phyloP scores from a whole-genome alignment of 2,888 invertebrate species.

The Melieria crassipennis region DNA sequence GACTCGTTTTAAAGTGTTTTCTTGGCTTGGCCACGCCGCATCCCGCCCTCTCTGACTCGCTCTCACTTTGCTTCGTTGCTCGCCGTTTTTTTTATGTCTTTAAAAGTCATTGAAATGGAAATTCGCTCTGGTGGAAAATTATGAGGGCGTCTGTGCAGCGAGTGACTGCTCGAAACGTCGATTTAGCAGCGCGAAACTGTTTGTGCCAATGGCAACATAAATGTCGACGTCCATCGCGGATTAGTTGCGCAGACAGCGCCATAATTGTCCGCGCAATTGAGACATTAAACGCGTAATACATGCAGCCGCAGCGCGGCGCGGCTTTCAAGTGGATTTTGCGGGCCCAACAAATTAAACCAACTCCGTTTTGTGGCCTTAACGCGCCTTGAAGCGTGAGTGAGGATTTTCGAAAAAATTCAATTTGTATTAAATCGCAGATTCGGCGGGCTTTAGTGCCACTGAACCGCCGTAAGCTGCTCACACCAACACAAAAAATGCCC shows the following conservation, averaged over 20 bases:
- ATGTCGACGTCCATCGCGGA: too few relatives aligned
- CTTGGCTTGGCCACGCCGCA: not conserved
- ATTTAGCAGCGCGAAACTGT: too few relatives aligned
- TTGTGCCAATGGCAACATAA: too few relatives aligned
- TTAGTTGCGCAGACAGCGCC: too few relatives aligned
- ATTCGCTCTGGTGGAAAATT: constrained; percentile 1
- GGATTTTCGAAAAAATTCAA: constrained; percentile 23
- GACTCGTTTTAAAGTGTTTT: not conserved
- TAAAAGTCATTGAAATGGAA: constrained; percentile 18
- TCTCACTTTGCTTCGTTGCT: not conserved
- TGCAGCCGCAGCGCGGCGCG: too few relatives aligned
- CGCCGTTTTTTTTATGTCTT: constrained; percentile 15
- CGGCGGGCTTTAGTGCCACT: constrained; percentile 15
- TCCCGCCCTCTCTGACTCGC: not conserved
- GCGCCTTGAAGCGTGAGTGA: not conserved
- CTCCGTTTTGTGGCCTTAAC: not conserved
- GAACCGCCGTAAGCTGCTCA: not conserved
- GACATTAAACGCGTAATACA: too few relatives aligned
- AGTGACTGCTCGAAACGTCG: too few relatives aligned
- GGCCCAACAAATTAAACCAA: not conserved
- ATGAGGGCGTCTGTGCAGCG: not conserved
- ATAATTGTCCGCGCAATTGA: too few relatives aligned
- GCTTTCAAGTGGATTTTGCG: too few relatives aligned
- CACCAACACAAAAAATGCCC: not conserved
- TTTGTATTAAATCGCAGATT: constrained; percentile 26